These are phyloP conservation scores for Zaprionus nigranus DNA, from an alignment of 1,140 invertebrate genomes.

Conservation along the genomic window DNA sequence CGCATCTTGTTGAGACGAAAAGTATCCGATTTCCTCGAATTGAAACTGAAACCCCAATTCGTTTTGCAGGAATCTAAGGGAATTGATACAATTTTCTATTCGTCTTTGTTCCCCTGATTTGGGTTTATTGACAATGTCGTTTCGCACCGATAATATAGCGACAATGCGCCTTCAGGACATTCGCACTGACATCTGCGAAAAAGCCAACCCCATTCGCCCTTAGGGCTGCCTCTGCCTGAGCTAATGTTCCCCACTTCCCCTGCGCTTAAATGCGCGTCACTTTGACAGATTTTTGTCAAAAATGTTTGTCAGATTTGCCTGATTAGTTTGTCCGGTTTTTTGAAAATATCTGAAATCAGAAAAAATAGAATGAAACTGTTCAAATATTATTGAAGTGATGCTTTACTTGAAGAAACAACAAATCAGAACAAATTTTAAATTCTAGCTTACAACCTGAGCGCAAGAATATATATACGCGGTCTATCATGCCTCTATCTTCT, in stretches of 20 bases:
- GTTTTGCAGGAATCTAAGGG: constrained; percentile 2
- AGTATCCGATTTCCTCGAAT: constrained; percentile 64
- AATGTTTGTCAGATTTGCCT: constrained; percentile 61
- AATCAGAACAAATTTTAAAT: too few species aligned
- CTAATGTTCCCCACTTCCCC: constrained; percentile 59
- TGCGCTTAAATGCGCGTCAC: constrained; percentile 56
- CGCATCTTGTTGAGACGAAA: constrained; percentile 10
- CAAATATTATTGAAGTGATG: too few species aligned
- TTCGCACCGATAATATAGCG: constrained; percentile 43
- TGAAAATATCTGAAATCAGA: background rate
- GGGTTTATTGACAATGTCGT: constrained; percentile 52
- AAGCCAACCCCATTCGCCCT: constrained; percentile 14
- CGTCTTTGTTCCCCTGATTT: constrained; percentile 42
- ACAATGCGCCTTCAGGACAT: constrained; percentile 65
- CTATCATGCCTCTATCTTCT: too few species aligned
- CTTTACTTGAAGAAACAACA: too few species aligned
- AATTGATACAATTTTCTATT: constrained; percentile 36
- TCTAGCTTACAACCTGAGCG: too few species aligned
- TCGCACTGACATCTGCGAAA: constrained; percentile 51
- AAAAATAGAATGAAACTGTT: too few species aligned
- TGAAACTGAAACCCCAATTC: constrained; percentile 15
- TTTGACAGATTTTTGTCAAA: constrained; percentile 65
- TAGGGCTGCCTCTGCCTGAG: constrained; percentile 10
- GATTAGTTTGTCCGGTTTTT: constrained; percentile 54
- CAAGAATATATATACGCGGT: too few species aligned